A percentile compares a stretch with the other conserved stretches of the same genome.
phyloP scores from a whole-genome alignment of 2,888 invertebrate genomes.

The Cataglyphis livida region DNA sequence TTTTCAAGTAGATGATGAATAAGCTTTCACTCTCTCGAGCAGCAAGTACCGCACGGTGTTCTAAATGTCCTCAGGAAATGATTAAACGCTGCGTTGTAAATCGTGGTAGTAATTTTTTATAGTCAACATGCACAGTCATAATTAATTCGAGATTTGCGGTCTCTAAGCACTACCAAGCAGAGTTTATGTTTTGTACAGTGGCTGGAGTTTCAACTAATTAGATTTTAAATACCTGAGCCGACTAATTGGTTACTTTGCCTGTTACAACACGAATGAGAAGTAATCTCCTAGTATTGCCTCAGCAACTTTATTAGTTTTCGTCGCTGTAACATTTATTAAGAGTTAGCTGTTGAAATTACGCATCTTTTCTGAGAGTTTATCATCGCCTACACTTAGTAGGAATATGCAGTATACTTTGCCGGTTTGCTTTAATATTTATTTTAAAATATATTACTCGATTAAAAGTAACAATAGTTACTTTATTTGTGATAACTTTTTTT shows the following conservation, averaged over 20 bases:
- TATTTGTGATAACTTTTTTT: neutral
- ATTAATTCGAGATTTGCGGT: slow-evolving; percentile 64
- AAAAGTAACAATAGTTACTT: neutral
- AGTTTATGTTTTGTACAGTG: slow-evolving; percentile 58
- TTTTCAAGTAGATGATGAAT: slow-evolving; percentile 28
- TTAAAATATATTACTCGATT: neutral
- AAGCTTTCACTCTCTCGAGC: neutral
- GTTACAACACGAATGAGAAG: slow-evolving; percentile 37
- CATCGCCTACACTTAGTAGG: neutral
- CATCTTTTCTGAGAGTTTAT: slow-evolving; percentile 16
- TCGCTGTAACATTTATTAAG: slow-evolving; percentile 57
- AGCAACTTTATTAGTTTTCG: slow-evolving; percentile 49
- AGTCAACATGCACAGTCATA: slow-evolving; percentile 40
- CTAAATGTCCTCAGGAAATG: slow-evolving; percentile 45
- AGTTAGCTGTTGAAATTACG: slow-evolving; percentile 35
- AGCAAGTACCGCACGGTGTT: neutral
- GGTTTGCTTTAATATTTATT: neutral
- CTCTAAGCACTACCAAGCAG: slow-evolving; percentile 51
- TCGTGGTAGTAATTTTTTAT: slow-evolving; percentile 51
- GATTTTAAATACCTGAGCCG: slow-evolving; percentile 61
- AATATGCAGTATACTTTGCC: slow-evolving; percentile 16
- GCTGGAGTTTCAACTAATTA: slow-evolving; percentile 67
- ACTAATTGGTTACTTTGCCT: slow-evolving; percentile 65
- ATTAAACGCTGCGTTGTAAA: slow-evolving; percentile 42
- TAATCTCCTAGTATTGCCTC: slow-evolving; percentile 50